These are phyloP conservation scores for Fragum whitleyi DNA, from an alignment of 2,888 invertebrate species.

Conservation along the genomic window DNA sequence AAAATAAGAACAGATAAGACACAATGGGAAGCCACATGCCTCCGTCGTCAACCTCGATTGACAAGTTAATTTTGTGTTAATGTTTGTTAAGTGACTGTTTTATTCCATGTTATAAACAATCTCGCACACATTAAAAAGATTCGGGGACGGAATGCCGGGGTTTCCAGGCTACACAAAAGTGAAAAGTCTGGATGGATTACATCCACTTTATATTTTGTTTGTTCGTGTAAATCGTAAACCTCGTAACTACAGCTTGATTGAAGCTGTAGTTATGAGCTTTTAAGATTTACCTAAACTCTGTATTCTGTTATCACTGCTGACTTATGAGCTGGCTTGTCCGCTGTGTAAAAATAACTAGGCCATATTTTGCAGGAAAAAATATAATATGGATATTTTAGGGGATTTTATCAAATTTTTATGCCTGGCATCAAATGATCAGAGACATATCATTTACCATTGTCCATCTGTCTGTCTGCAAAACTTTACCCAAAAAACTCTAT, in stretches of 20 bases:
- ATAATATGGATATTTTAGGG: no score
- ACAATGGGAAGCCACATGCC: not conserved
- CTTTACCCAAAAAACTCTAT: no score
- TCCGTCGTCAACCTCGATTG: not conserved
- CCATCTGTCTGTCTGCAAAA: no score
- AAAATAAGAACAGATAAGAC: not conserved
- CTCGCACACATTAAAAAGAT: slow-evolving; percentile 19
- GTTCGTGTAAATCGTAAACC: no score
- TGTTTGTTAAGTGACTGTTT: slow-evolving; percentile 63
- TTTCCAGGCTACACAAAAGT: slow-evolving; percentile 18
- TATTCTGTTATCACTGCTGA: slow-evolving; percentile 1
- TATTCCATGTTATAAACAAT: slow-evolving; percentile 32
- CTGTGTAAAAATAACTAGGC: not conserved
- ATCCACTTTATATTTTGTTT: slow-evolving; percentile 15
- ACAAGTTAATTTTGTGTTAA: slow-evolving; percentile 39
- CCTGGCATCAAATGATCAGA: no score
- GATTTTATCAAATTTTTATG: no score
- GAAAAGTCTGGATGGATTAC: slow-evolving; percentile 21
- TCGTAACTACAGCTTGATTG: no score
- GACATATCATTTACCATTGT: no score
- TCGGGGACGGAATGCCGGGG: slow-evolving; percentile 10
- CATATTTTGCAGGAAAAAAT: no score
- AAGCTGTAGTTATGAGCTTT: no score
- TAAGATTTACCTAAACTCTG: slow-evolving; percentile 7
- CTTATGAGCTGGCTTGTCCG: not conserved